phyloP scores from a whole-genome alignment of 2,888 invertebrate genomes.

The Eristalinus sepulchralis region DNA sequence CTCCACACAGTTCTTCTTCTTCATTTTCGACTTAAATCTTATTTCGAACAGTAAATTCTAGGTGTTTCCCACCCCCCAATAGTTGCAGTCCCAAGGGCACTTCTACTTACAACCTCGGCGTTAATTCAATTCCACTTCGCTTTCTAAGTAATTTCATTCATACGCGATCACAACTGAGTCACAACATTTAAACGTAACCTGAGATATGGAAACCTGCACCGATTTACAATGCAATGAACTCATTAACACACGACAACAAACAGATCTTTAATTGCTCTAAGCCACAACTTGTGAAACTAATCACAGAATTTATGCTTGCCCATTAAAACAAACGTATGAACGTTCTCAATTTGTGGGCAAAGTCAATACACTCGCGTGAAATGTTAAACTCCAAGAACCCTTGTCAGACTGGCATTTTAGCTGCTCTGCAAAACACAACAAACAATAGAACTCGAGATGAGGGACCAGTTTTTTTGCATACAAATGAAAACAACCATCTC shows the following conservation, averaged over 20 bases:
- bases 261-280: background rate
- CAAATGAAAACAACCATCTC: constrained; percentile 22
- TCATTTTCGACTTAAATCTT: too few species aligned
- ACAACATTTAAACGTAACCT: too few species aligned
- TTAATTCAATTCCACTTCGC: too few species aligned
- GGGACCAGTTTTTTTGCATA: background rate
- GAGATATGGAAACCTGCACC: background rate
- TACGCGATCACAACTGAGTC: background rate
- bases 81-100: too few species aligned
- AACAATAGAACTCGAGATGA: background rate
- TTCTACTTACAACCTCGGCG: too few species aligned
- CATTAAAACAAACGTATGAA: background rate
- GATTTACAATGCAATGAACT: background rate
- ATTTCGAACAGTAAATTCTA: too few species aligned
- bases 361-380: background rate
- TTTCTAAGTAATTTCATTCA: background rate
- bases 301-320: background rate
- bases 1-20: too few species aligned
- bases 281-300: background rate
- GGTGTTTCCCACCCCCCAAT: too few species aligned
- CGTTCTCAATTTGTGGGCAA: background rate
- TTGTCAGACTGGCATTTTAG: constrained; percentile 3
- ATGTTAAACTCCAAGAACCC: background rate
- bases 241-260: background rate
- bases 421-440: background rate